Evolutionary conservation across 2,888 invertebrate genomes (phyloP), one percentile per base, ranked within the genome.

Genomic region (Artemia sp.): DNA sequence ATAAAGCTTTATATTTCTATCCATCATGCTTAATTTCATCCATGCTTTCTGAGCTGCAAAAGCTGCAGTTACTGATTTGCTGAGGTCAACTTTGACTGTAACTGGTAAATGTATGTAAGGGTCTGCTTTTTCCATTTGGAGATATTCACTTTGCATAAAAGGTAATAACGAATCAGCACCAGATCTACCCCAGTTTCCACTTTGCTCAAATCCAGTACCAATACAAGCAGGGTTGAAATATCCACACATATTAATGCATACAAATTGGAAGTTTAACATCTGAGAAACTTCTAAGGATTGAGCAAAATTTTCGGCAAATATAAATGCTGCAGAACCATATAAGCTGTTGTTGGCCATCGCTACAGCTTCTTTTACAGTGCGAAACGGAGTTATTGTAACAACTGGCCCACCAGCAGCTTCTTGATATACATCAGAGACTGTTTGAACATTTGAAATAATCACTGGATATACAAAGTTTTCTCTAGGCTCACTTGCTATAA

Each of bases 181-280:
- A 3, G 82, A 82, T 75, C 81, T 81, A 73, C 79, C 77, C 11
- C 82, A 82, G 73, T 76, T 77, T 2, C 83, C 83, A 75, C 82
- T 82, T 73, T 78, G 78, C 75, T 80, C 81, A 72, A 78, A 77
- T 4, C 81, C 81, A 19, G 80, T 79, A 74, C 82, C 78, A 12
- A 82, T 78, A 52, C 80, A 76, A 19, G 80, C 79, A 9, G 82
- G 78, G 74, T 81, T 79, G 75, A 81, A 79, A 70, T 80, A 71
- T 72, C 82, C 82, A 76, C 81, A 80, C 67, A 78, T 76, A 75
- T 84, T 84, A 64, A 84, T 76, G 83, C 83, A 84, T 51, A 84
- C 78, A 67, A 81, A 80, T 12, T 80, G 79, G 10, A 79, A 79
- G 74, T 82, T 78, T 19, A 84, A 74, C 74, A 78, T 78, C 67